Conservation (phyloP, 2,797 vertebrate species). For the Miopithecus talapoin region DNA sequence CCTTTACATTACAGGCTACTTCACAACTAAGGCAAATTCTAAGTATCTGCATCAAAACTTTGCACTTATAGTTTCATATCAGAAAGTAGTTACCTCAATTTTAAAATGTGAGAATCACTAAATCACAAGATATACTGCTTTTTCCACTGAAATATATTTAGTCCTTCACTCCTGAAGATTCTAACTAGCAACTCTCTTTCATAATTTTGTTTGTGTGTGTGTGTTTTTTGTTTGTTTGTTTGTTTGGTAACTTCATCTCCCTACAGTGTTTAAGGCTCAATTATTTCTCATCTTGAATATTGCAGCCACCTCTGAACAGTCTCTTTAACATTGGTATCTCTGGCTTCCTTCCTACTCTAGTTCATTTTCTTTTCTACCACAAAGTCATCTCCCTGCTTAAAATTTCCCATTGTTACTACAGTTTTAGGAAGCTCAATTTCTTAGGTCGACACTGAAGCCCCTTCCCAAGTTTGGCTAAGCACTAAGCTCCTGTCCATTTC, state of each 20-base stretch:
- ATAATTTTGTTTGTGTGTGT: background rate
- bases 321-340: background rate
- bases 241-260: background rate
- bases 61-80: background rate
- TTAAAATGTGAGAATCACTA: background rate
- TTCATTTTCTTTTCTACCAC: background rate
- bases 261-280: background rate
- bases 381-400: background rate
- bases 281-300: background rate
- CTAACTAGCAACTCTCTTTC: background rate
- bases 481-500: background rate
- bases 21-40: background rate
- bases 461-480: background rate
- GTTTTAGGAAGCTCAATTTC: background rate
- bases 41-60: background rate
- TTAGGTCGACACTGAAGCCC: background rate
- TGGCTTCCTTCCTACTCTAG: background rate
- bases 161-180: background rate
- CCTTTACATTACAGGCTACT: background rate
- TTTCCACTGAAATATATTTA: background rate
- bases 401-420: background rate
- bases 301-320: fast-evolving
- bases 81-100: background rate
- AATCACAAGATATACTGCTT: background rate
- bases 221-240: background rate